A percentile compares a stretch with the other conserved stretches of the same genome.
phyloP scores from a whole-genome alignment of 2,113 vertebrate genomes.

The Callospermophilus lateralis region DNA sequence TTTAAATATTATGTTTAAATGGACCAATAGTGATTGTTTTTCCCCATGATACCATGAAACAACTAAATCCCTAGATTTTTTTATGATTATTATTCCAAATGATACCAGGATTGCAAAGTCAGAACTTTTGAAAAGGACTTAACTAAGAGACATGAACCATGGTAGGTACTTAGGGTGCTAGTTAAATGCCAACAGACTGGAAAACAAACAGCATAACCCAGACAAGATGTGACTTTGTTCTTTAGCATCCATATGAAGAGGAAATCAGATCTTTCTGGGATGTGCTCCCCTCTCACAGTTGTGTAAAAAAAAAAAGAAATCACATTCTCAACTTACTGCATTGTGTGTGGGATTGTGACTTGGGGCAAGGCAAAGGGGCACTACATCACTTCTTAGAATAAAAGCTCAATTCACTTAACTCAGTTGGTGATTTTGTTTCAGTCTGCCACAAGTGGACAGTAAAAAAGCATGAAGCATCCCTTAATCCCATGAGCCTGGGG shows the following conservation, averaged over 20 bases:
- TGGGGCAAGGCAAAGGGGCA: neutral
- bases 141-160: slow-evolving; percentile 8
- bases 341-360: neutral
- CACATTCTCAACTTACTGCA: neutral
- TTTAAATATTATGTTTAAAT: slow-evolving; percentile 6
- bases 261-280: slow-evolving; percentile 71
- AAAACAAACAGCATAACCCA: slow-evolving; percentile 77
- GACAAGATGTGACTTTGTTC: slow-evolving; percentile 72
- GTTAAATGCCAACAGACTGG: slow-evolving; percentile 79
- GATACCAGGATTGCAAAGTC: slow-evolving; percentile 65
- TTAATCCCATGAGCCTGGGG: neutral
- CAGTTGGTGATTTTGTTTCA: neutral
- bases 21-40: neutral
- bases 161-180: slow-evolving; percentile 54
- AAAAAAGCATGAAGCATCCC: slow-evolving; percentile 1
- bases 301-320: neutral
- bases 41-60: slow-evolving; percentile 11
- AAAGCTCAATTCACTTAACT: neutral
- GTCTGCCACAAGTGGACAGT: neutral
- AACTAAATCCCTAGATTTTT: neutral
- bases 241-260: slow-evolving; percentile 59
- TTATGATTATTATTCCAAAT: slow-evolving; percentile 39
- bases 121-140: slow-evolving; percentile 69
- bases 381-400: neutral
- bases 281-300: slow-evolving; percentile 52